A percentile compares a stretch with the other conserved stretches of the same genome.
Evolutionary conservation across 1,140 invertebrate species (phyloP).

Genomic region (Euschistus heros): DNA sequence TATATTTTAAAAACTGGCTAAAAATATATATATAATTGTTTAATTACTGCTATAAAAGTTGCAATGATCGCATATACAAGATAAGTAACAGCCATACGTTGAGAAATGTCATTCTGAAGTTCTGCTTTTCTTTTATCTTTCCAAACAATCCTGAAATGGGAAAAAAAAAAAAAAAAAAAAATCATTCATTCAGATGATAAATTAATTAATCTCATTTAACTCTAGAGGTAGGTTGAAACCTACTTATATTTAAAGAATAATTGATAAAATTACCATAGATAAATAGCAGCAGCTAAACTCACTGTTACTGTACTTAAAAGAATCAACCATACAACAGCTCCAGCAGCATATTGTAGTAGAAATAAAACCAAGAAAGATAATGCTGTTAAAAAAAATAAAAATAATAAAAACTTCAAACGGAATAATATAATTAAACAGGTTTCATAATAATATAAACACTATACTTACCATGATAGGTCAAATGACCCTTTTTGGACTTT

Average conservation of each 20-base stretch:
- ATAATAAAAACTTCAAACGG: too few species aligned
- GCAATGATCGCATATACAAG: conserved; percentile 47
- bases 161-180: conserved; percentile 6
- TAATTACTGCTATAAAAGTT: conserved; percentile 47
- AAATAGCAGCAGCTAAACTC: conserved; percentile 46
- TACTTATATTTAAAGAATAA: not conserved
- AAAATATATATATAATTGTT: conserved; percentile 1
- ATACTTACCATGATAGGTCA: too few species aligned
- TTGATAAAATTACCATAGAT: conserved; percentile 50
- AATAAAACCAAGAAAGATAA: conserved; percentile 47
- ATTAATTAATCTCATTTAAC: not conserved
- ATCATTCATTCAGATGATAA: not conserved
- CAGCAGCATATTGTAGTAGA: conserved; percentile 49
- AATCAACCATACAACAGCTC: conserved; percentile 56
- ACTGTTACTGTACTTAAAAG: conserved; percentile 46
- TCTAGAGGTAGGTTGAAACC: not conserved
- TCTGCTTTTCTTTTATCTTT: conserved; percentile 31
- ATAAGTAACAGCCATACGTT: conserved; percentile 31
- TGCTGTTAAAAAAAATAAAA: conserved; percentile 41
- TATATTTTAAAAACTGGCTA: too few species aligned
- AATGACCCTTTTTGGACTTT: too few species aligned
- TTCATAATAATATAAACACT: too few species aligned
- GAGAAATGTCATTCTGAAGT: conserved; percentile 31
- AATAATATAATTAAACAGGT: too few species aligned
- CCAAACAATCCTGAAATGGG: conserved; percentile 34